These are phyloP conservation scores for Hetaerina titia DNA, from an alignment of 2,888 invertebrate species.

Conservation along the genomic window DNA sequence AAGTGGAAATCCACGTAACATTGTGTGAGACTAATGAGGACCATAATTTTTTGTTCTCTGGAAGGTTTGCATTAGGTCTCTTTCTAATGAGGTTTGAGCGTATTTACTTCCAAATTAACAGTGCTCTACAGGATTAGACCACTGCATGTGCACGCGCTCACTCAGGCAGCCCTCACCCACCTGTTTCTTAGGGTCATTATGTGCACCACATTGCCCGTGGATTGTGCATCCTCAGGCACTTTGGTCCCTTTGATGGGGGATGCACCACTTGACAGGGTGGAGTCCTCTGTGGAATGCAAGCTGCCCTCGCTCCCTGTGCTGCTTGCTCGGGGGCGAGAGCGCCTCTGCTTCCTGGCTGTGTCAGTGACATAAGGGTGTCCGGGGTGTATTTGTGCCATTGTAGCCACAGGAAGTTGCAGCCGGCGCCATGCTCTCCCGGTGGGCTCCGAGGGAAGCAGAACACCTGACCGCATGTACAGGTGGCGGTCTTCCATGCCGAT, in stretches of 20 bases:
- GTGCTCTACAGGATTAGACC: no score
- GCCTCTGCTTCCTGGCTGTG: background rate
- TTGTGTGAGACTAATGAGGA: no score
- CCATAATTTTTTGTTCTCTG: no score
- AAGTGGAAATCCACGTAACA: no score
- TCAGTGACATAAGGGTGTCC: background rate
- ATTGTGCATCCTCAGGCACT: background rate
- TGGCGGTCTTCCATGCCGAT: conserved; percentile 90
- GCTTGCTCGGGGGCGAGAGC: background rate
- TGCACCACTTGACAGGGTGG: background rate
- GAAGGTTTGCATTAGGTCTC: no score
- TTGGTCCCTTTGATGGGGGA: background rate
- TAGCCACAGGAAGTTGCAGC: conserved; percentile 84
- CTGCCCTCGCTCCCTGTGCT: background rate
- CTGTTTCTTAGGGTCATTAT: conserved; percentile 28
- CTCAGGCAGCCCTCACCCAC: background rate
- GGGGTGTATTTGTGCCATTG: background rate
- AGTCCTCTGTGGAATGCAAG: background rate
- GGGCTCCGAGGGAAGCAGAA: conserved; percentile 84
- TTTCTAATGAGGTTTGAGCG: no score
- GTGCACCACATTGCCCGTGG: conserved; percentile 48
- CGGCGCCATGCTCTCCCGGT: conserved; percentile 93
- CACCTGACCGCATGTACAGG: conserved; percentile 89
- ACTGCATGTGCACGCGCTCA: no score
- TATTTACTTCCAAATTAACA: no score